A percentile compares a stretch with the other conserved stretches of the same genome.
Conservation (phyloP, 2,797 vertebrate species). For the Oreortyx pictus region DNA sequence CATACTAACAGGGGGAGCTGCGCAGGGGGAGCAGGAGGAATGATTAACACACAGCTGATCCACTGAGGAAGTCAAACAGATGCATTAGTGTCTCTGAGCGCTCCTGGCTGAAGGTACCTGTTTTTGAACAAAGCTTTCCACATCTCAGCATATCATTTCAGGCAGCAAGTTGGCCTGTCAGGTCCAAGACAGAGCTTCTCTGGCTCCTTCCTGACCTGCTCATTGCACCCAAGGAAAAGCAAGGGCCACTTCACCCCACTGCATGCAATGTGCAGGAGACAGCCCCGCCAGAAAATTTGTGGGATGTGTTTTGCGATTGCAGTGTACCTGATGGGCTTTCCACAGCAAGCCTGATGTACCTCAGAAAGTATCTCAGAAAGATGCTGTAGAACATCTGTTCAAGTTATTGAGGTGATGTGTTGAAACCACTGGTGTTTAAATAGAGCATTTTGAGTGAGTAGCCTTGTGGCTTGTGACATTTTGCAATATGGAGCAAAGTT, state of each 20-base stretch:
- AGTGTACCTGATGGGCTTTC: background rate
- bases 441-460: background rate
- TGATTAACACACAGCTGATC: slow-evolving; percentile 32
- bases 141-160: background rate
- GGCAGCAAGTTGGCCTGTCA: background rate
- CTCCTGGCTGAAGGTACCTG: background rate
- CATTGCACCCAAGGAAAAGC: background rate
- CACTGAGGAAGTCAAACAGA: slow-evolving; percentile 5
- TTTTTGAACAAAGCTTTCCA: background rate
- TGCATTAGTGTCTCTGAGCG: slow-evolving; percentile 20
- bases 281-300: background rate
- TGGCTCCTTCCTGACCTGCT: background rate
- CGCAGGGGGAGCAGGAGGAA: background rate
- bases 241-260: background rate
- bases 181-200: slow-evolving; percentile 4
- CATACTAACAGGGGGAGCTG: background rate
- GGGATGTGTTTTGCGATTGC: background rate
- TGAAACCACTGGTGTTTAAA: background rate
- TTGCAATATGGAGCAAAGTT: background rate
- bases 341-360: background rate
- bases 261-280: background rate
- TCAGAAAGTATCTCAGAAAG: background rate
- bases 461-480: background rate
- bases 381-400: background rate
- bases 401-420: background rate